These are phyloP conservation scores for Variabilichromis moorii DNA, from an alignment of 2,113 vertebrate genomes.

Conservation along the genomic window DNA sequence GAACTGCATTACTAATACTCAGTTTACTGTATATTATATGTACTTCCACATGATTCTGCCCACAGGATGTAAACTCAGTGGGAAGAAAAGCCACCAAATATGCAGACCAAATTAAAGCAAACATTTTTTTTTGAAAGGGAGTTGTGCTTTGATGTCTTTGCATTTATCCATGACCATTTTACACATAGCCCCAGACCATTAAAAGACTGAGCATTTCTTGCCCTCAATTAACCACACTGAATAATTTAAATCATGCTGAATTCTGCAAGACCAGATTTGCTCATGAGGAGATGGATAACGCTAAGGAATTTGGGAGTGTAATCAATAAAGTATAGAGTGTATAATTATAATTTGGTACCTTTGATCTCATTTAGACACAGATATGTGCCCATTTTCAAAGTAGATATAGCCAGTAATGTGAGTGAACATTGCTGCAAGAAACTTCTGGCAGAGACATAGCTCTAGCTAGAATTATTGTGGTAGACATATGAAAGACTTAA, in stretches of 20 bases:
- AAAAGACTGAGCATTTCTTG: not conserved
- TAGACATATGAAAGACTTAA: not conserved
- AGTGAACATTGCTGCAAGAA: not conserved
- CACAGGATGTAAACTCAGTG: not conserved
- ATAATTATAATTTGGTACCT: not conserved
- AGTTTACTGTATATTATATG: not conserved
- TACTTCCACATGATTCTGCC: not conserved
- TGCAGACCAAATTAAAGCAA: not conserved
- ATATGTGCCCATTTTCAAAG: not conserved
- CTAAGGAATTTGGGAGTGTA: not conserved
- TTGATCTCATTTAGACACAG: not conserved
- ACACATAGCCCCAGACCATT: conserved; percentile 7
- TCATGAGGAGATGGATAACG: not conserved
- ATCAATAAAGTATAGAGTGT: not conserved
- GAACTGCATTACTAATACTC: not conserved
- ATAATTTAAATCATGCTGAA: conserved; percentile 16
- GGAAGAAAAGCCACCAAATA: not conserved
- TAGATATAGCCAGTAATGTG: not conserved
- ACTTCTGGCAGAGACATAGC: not conserved
- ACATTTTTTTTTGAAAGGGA: not conserved
- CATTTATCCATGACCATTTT: conserved; percentile 19
- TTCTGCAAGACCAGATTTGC: not conserved
- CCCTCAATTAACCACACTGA: conserved; percentile 34
- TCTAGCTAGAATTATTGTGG: not conserved
- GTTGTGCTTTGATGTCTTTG: conserved; percentile 8